Evolutionary conservation across 30 jellyfish, hydroid and myxozoan species (phyloP).

Genomic region (Turritopsis dohrnii): DNA sequence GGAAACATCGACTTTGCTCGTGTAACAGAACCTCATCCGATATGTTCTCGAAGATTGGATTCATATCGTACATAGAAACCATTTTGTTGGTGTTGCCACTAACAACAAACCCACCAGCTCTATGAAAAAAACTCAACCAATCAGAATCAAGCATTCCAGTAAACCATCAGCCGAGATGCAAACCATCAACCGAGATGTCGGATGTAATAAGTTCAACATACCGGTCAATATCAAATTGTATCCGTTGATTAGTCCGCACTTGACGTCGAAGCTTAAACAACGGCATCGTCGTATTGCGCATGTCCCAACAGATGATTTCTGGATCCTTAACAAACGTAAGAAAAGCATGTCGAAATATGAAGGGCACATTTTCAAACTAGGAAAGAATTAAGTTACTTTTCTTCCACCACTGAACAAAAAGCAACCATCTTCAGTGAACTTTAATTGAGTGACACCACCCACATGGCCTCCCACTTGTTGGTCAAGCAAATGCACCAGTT

Average conservation of each 20-base stretch:
- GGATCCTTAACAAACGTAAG: constrained; percentile 29
- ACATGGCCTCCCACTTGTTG: constrained; percentile 46
- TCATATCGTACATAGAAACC: constrained; percentile 8
- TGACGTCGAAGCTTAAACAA: constrained; percentile 44
- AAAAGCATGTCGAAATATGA: constrained; percentile 58
- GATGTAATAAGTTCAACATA: background rate
- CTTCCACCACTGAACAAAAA: constrained; percentile 71
- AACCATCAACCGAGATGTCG: background rate
- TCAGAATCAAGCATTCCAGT: no score
- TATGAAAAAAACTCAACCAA: background rate
- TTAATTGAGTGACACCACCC: constrained; percentile 79
- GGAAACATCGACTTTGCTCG: constrained; percentile 11
- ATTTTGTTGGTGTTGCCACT: constrained; percentile 33
- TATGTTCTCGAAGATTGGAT: constrained; percentile 19
- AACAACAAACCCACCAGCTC: constrained; percentile 23
- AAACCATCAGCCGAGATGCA: no score
- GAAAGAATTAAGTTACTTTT: constrained; percentile 33
- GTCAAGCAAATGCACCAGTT: constrained; percentile 35
- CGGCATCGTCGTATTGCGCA: constrained; percentile 40
- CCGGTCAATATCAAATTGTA: constrained; percentile 79
- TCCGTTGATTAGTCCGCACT: constrained; percentile 70
- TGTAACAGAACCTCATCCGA: constrained; percentile 9
- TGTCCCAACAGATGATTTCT: constrained; percentile 71
- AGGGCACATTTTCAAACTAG: no score
- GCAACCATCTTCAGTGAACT: constrained; percentile 67